Evolutionary conservation across 1,140 invertebrate species (phyloP).

Genomic region (Drosophila nannoptera): DNA sequence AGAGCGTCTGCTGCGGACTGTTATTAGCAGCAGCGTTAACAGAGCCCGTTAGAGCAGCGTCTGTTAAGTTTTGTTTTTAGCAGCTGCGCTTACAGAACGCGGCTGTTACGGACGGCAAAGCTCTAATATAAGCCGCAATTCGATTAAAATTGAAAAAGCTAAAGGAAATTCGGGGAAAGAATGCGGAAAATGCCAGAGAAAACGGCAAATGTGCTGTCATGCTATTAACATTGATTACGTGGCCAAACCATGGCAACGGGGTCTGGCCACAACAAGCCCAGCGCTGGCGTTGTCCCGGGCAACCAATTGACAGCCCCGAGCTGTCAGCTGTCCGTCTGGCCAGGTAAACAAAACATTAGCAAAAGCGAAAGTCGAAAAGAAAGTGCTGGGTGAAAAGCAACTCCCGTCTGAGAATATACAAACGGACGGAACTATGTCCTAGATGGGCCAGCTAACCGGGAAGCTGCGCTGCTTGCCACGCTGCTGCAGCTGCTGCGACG

Average conservation of each 20-base stretch:
- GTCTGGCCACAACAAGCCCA: slow-evolving; percentile 36
- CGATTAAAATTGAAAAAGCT: not conserved
- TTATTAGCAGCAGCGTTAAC: no score
- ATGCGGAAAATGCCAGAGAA: no score
- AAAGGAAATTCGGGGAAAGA: not conserved
- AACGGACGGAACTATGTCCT: slow-evolving; percentile 17
- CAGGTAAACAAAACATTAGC: slow-evolving; percentile 59
- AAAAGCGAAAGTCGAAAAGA: no score
- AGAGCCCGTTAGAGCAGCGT: no score
- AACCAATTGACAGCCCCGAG: slow-evolving; percentile 22
- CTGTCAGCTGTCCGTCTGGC: slow-evolving; percentile 45
- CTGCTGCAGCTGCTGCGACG: slow-evolving; percentile 20
- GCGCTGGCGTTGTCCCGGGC: slow-evolving; percentile 21
- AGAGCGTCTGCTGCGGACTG: no score
- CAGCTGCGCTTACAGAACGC: no score
- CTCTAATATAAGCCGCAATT: not conserved
- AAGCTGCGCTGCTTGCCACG: slow-evolving; percentile 45
- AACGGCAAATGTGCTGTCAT: not conserved
- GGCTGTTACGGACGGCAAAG: not conserved
- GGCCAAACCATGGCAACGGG: slow-evolving; percentile 30
- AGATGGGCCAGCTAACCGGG: slow-evolving; percentile 56
- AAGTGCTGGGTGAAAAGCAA: not conserved
- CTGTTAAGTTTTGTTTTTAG: no score
- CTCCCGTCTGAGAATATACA: not conserved
- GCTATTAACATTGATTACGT: slow-evolving; percentile 17